A percentile compares a stretch with the other conserved stretches of the same genome.
Evolutionary conservation across 30 jellyfish, hydroid and myxozoan species (phyloP).

Genomic region (Aurelia coerulea): DNA sequence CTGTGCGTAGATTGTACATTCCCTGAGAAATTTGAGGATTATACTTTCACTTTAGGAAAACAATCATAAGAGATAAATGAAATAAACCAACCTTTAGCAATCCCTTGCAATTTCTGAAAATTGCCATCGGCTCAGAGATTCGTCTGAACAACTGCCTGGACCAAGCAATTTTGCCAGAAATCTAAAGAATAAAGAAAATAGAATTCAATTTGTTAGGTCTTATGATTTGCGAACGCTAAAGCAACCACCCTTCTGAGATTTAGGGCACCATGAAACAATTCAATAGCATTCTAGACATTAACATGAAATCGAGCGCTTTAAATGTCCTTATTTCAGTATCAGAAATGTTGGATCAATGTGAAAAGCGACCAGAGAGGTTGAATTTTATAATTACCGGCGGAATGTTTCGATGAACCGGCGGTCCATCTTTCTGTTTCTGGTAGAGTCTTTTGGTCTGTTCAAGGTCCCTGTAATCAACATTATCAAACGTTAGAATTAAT

Average conservation of each 20-base stretch:
- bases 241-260: too few species aligned
- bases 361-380: not conserved
- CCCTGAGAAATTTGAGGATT: too few species aligned
- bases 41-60: too few species aligned
- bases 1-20: too few species aligned
- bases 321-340: too few species aligned
- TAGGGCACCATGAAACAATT: too few species aligned
- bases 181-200: not conserved
- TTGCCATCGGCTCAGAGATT: constrained; percentile 84
- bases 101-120: constrained; percentile 63
- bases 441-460: constrained; percentile 75
- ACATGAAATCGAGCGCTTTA: too few species aligned
- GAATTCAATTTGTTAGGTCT: too few species aligned
- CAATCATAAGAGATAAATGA: not conserved
- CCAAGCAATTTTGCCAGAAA: constrained; percentile 87
- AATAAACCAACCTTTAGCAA: constrained; percentile 52
- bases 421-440: constrained; percentile 86
- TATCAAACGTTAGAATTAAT: not conserved
- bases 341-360: too few species aligned
- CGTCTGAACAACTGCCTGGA: constrained; percentile 85
- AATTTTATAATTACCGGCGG: constrained; percentile 73
- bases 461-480: constrained; percentile 42
- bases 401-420: constrained; percentile 84
- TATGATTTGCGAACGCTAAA: too few species aligned
- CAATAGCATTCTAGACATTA: too few species aligned